These are phyloP conservation scores for Acropora tenuis DNA, from an alignment of 64 coral and sea anemone genomes.

Conservation along the genomic window DNA sequence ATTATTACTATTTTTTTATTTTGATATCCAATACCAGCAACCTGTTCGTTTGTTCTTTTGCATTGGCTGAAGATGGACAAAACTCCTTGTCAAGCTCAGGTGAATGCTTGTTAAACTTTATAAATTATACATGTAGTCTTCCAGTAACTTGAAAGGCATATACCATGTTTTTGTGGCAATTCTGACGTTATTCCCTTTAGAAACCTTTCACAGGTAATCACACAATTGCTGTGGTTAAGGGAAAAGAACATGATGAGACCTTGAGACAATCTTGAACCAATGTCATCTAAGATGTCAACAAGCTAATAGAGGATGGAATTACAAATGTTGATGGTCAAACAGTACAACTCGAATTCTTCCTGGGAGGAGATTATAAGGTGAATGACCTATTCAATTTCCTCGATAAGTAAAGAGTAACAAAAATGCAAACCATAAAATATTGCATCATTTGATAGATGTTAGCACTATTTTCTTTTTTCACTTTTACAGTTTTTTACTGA, in stretches of 20 bases:
- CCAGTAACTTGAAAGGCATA: neutral
- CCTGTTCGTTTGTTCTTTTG: conserved; percentile 35
- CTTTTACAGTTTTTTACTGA: conserved; percentile 56
- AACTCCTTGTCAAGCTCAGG: conserved; percentile 29
- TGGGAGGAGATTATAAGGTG: conserved; percentile 80
- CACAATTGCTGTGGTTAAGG: conserved; percentile 54
- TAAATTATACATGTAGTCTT: neutral
- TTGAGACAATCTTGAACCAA: conserved; percentile 37
- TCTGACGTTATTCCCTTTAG: neutral
- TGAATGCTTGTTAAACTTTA: neutral
- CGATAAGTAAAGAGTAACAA: neutral
- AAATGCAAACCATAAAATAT: neutral
- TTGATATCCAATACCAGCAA: conserved; percentile 45
- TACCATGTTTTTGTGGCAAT: neutral
- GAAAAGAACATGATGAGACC: conserved; percentile 41
- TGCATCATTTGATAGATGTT: neutral
- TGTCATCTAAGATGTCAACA: conserved; percentile 56
- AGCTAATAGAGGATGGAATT: conserved; percentile 12
- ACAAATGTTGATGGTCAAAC: conserved; percentile 31
- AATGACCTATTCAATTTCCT: neutral
- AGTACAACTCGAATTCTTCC: conserved; percentile 59
- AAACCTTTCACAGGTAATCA: conserved; percentile 34
- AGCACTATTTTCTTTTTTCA: conserved; percentile 15
- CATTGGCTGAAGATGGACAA: conserved; percentile 34
- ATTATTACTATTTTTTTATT: conserved; percentile 20